Evolutionary conservation across 2,888 invertebrate species (phyloP).

Genomic region (Epistrophe eligans): DNA sequence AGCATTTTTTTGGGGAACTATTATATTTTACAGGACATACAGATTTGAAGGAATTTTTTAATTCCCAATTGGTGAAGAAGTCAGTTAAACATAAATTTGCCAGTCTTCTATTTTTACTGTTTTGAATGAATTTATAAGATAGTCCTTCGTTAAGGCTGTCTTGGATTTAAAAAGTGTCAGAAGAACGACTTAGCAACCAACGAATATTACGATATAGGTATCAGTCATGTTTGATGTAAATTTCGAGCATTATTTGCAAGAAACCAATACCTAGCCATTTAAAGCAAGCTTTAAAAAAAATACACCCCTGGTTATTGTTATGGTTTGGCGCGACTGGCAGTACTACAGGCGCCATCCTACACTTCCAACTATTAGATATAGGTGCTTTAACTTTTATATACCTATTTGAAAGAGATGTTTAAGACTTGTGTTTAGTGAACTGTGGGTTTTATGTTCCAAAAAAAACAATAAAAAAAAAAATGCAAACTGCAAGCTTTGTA

Average conservation of each 20-base stretch:
- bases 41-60: too few relatives aligned
- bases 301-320: conserved; percentile 7
- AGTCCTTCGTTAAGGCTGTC: too few relatives aligned
- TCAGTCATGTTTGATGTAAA: neutral
- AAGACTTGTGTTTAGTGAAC: conserved; percentile 39
- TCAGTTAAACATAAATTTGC: too few relatives aligned
- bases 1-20: too few relatives aligned
- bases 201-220: too few relatives aligned
- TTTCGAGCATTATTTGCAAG: neutral
- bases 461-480: conserved; percentile 1
- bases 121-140: too few relatives aligned
- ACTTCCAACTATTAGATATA: neutral
- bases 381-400: neutral
- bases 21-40: too few relatives aligned
- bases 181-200: too few relatives aligned
- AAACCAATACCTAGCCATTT: neutral
- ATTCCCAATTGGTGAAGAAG: too few relatives aligned
- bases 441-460: conserved; percentile 50
- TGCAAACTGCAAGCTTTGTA: conserved; percentile 24
- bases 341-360: conserved; percentile 39
- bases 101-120: too few relatives aligned
- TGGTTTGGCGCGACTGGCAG: conserved; percentile 22
- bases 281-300: neutral
- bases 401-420: conserved; percentile 37
- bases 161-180: too few relatives aligned